A percentile compares a stretch with the other conserved stretches of the same genome.
These are phyloP conservation scores for Sakesphorus luctuosus DNA, from an alignment of 2,113 vertebrate genomes.

Conservation along the genomic window DNA sequence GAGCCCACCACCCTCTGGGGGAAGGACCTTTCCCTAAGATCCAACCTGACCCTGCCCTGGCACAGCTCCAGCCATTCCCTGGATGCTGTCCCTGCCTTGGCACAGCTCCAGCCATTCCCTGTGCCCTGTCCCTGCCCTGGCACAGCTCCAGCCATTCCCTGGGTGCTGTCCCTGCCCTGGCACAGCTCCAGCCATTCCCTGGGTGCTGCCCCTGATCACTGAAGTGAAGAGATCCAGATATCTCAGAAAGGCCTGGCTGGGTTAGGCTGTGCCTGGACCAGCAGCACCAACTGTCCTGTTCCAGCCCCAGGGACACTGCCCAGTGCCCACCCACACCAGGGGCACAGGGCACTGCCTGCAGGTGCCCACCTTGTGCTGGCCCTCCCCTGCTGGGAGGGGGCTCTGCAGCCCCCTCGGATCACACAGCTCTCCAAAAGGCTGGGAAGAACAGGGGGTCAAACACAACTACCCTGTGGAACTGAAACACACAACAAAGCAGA, in stretches of 20 bases:
- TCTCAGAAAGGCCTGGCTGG: accelerated
- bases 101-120: no score
- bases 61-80: no score
- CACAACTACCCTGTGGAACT: neutral
- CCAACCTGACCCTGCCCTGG: neutral
- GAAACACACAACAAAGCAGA: neutral
- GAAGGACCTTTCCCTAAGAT: neutral
- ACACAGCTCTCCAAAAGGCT: neutral
- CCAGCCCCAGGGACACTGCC: neutral
- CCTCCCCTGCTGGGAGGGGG: neutral
- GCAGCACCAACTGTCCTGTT: accelerated
- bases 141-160: no score
- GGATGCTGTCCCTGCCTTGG: no score
- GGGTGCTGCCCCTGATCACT: neutral
- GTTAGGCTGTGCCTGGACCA: neutral
- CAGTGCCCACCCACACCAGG: accelerated
- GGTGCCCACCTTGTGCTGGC: neutral
- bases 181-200: no score
- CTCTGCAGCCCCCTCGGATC: neutral
- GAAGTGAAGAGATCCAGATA: neutral
- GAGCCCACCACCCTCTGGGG: neutral
- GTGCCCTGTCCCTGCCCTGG: no score
- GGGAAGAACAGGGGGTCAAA: neutral
- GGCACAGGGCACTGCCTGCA: neutral
- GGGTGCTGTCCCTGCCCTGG: no score